Conservation (phyloP, 1,140 invertebrate genomes). For the Subanguina moxae region DNA sequence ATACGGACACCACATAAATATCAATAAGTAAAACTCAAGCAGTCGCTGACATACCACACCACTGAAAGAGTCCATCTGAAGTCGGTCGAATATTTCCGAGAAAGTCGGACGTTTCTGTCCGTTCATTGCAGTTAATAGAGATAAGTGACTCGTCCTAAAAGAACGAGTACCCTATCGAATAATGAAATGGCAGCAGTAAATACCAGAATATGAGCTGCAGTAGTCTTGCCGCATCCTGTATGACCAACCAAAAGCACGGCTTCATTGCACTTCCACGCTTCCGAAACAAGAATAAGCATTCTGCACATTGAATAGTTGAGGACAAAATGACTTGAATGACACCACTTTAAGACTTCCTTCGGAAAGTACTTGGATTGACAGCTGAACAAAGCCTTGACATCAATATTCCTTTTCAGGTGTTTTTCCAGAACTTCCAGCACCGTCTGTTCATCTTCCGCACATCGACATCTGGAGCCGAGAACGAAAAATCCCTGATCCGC, state of each 20-base stretch:
- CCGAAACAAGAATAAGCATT: constrained; percentile 80
- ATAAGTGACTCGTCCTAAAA: constrained; percentile 62
- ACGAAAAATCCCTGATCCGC: constrained; percentile 92
- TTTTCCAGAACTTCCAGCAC: constrained; percentile 71
- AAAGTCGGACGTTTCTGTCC: constrained; percentile 95
- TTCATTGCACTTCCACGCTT: constrained; percentile 84
- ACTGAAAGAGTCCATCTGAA: constrained; percentile 77
- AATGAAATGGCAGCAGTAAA: not conserved
- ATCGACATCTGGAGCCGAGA: constrained; percentile 84
- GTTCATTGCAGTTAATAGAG: constrained; percentile 94
- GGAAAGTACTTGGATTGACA: constrained; percentile 67
- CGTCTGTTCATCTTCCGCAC: constrained; percentile 69
- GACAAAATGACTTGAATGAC: constrained; percentile 11
- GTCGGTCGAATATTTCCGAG: constrained; percentile 83
- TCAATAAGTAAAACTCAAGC: no score
- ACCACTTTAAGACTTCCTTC: not conserved
- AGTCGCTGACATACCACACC: constrained; percentile 65
- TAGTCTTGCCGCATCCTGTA: constrained; percentile 97
- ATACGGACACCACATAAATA: no score
- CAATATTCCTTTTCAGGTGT: constrained; percentile 75
- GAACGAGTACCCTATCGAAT: not conserved
- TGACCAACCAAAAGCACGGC: constrained; percentile 92
- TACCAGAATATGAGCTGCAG: constrained; percentile 73
- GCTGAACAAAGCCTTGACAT: constrained; percentile 74
- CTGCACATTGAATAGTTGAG: constrained; percentile 67